Evolutionary conservation across 1,140 invertebrate species (phyloP).

Genomic region (Leptinotarsa texana): DNA sequence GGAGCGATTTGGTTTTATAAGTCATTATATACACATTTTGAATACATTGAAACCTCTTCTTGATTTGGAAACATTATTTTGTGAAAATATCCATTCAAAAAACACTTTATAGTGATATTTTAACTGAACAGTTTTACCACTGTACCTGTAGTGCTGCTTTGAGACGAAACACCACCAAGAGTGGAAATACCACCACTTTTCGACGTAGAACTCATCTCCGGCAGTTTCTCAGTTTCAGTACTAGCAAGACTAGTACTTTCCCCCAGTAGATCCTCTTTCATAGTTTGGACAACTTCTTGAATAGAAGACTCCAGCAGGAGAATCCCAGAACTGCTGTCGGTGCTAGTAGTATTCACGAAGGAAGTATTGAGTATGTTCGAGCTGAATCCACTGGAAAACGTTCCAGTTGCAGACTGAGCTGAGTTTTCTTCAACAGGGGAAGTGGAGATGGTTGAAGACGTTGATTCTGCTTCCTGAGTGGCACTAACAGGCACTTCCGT

Average conservation of each 20-base stretch:
- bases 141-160: neutral
- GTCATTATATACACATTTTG: too few relatives aligned
- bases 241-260: conserved; percentile 30
- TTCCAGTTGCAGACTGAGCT: neutral
- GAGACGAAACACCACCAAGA: neutral
- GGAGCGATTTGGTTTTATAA: too few relatives aligned
- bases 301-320: conserved; percentile 45
- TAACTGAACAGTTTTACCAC: neutral
- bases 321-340: neutral
- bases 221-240: conserved; percentile 35
- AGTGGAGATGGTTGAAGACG: neutral
- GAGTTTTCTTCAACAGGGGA: neutral
- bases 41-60: too few relatives aligned
- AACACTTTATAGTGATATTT: too few relatives aligned
- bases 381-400: neutral
- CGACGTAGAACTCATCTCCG: neutral
- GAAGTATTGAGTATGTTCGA: neutral
- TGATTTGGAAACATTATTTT: too few relatives aligned
- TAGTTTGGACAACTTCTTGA: conserved; percentile 42
- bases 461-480: neutral
- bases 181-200: conserved; percentile 5
- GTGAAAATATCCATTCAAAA: too few relatives aligned
- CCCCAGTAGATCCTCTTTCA: conserved; percentile 35
- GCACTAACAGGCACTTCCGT: neutral
- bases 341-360: neutral